phyloP scores from a whole-genome alignment of 2,888 invertebrate genomes.

The Caenorhabditis sp. region DNA sequence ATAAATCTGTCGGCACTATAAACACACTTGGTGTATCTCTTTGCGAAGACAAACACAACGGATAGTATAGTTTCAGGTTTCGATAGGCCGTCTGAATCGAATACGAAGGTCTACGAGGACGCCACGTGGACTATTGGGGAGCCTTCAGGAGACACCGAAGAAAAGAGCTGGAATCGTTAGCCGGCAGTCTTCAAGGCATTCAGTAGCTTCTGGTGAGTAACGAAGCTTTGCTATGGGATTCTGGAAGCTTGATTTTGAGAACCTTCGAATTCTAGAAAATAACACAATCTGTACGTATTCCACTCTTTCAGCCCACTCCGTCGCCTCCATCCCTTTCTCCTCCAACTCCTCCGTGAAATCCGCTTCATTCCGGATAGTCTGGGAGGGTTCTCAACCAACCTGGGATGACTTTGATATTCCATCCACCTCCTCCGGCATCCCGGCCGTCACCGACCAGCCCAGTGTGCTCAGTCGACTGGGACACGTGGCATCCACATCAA shows the following conservation, averaged over 20 bases:
- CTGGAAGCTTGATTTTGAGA: too few species aligned
- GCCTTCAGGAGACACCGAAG: conserved; percentile 43
- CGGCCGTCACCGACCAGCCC: conserved; percentile 22
- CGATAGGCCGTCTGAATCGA: conserved; percentile 61
- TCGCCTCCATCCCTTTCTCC: conserved; percentile 55
- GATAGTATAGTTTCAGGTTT: conserved; percentile 62
- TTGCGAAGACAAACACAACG: not conserved
- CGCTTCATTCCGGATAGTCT: conserved; percentile 72
- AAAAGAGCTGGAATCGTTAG: conserved; percentile 59
- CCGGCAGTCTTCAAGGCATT: conserved; percentile 50
- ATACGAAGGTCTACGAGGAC: conserved; percentile 68
- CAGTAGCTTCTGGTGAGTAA: conserved; percentile 42
- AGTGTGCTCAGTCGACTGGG: conserved; percentile 49
- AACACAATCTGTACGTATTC: too few species aligned
- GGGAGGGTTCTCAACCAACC: conserved; percentile 71
- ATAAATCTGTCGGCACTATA: conserved; percentile 30
- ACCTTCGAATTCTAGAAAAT: too few species aligned
- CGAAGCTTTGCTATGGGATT: too few species aligned
- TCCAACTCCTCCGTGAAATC: conserved; percentile 66
- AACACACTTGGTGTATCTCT: conserved; percentile 4
- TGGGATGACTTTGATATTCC: conserved; percentile 75
- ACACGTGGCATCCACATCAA: conserved; percentile 54
- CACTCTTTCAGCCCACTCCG: conserved; percentile 55
- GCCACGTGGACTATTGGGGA: conserved; percentile 57
- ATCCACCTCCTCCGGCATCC: conserved; percentile 22